phyloP scores from a whole-genome alignment of 2,888 invertebrate species.

The Drosophila macrospina region DNA sequence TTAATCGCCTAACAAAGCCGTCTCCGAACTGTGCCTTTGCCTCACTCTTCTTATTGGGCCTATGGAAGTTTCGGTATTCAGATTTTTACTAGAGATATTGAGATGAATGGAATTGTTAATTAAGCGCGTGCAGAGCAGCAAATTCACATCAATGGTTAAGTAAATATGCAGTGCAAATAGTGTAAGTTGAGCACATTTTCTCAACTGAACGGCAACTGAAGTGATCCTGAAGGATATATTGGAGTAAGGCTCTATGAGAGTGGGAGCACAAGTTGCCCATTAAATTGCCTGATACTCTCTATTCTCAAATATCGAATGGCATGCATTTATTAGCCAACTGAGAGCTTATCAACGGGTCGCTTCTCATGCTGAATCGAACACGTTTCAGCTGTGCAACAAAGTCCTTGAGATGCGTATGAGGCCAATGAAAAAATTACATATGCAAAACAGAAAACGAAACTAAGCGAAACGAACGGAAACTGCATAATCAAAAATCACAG shows the following conservation, averaged over 20 bases:
- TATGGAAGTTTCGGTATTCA: slow-evolving; percentile 14
- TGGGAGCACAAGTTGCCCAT: not conserved
- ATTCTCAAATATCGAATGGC: not conserved
- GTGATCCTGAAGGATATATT: too few relatives aligned
- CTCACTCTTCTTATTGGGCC: slow-evolving; percentile 23
- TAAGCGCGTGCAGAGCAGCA: not conserved
- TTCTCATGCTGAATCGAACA: slow-evolving; percentile 44
- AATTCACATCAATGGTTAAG: not conserved
- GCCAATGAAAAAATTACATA: slow-evolving; percentile 66
- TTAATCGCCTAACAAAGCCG: slow-evolving; percentile 72
- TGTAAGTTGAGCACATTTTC: too few relatives aligned
- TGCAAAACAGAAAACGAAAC: slow-evolving; percentile 64
- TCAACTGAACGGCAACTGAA: too few relatives aligned
- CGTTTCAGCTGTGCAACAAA: slow-evolving; percentile 41
- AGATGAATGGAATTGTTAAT: not conserved
- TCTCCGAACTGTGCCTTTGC: slow-evolving; percentile 24
- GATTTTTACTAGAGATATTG: slow-evolving; percentile 6
- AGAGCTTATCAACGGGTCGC: slow-evolving; percentile 38
- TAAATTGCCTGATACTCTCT: not conserved
- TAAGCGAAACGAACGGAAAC: slow-evolving; percentile 69
- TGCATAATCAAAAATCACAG: slow-evolving; percentile 80
- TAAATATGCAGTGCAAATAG: too few relatives aligned
- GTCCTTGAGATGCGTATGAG: slow-evolving; percentile 66
- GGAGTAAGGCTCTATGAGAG: too few relatives aligned
- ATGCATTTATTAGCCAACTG: slow-evolving; percentile 28